A percentile compares a stretch with the other conserved stretches of the same genome.
Conservation (phyloP, 2,113 vertebrate species). For the Rynchops niger region DNA sequence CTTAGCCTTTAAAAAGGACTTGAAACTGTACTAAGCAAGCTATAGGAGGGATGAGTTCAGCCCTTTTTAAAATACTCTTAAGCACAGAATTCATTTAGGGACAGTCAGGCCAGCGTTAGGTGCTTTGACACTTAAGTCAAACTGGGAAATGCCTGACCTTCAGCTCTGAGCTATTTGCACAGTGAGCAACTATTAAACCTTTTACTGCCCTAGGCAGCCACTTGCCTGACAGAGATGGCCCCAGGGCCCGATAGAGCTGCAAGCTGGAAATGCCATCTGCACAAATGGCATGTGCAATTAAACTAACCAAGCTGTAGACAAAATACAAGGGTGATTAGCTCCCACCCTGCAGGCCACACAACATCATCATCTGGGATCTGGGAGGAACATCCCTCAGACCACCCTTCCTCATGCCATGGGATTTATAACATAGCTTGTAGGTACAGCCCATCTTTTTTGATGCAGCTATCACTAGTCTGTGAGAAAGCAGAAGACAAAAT, state of each 20-base stretch:
- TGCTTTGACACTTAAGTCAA: neutral
- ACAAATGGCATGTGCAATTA: neutral
- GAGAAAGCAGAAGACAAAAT: neutral
- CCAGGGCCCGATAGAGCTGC: neutral
- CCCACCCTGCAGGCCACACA: neutral
- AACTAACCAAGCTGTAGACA: neutral
- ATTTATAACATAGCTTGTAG: neutral
- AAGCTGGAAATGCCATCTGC: neutral
- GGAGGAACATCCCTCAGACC: neutral
- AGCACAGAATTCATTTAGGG: neutral
- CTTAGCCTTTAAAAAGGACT: neutral
- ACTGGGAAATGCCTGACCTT: neutral
- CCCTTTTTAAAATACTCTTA: neutral
- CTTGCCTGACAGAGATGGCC: neutral
- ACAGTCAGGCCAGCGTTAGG: neutral
- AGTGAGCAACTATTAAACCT: neutral
- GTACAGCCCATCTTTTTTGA: neutral
- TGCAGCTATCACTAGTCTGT: neutral
- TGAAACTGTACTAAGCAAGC: neutral
- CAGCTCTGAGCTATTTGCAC: neutral
- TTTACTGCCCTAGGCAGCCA: neutral
- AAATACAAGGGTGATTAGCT: neutral
- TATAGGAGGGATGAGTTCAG: neutral
- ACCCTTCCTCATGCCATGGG: neutral
- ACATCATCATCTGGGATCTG: rapidly evolving